Evolutionary conservation across 1,140 invertebrate species (phyloP).

Genomic region (Ectropis grisescens): DNA sequence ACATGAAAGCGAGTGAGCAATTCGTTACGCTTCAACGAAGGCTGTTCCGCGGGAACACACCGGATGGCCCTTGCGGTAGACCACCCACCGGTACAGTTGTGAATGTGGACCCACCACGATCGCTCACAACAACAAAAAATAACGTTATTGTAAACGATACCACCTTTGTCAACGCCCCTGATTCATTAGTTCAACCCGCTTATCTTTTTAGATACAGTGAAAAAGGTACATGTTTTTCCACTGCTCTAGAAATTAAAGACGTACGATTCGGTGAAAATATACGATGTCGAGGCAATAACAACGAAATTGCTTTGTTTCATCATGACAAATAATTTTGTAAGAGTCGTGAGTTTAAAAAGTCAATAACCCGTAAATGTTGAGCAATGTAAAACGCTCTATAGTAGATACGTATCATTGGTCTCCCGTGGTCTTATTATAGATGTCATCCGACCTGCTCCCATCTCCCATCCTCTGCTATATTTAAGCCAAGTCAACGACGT

Average conservation of each 20-base stretch:
- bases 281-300: no score
- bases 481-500: conserved; percentile 43
- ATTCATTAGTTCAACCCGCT: conserved; percentile 4
- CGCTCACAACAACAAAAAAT: conserved; percentile 10
- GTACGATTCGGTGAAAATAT: no score
- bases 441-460: conserved; percentile 63
- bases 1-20: not conserved
- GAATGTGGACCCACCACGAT: conserved; percentile 16
- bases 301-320: no score
- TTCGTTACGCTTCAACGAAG: conserved; percentile 1
- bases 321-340: no score
- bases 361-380: conserved; percentile 58
- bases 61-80: conserved; percentile 13
- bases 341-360: conserved; percentile 25
- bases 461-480: conserved; percentile 65
- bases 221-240: no score
- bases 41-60: not conserved
- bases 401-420: conserved; percentile 42
- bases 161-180: conserved; percentile 4
- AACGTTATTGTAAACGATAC: conserved; percentile 14
- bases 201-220: no score
- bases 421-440: conserved; percentile 66
- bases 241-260: no score
- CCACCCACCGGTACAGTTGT: conserved; percentile 21
- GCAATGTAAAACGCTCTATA: conserved; percentile 28